phyloP scores from a whole-genome alignment of 2,797 vertebrate species.

The Siniperca undulata region DNA sequence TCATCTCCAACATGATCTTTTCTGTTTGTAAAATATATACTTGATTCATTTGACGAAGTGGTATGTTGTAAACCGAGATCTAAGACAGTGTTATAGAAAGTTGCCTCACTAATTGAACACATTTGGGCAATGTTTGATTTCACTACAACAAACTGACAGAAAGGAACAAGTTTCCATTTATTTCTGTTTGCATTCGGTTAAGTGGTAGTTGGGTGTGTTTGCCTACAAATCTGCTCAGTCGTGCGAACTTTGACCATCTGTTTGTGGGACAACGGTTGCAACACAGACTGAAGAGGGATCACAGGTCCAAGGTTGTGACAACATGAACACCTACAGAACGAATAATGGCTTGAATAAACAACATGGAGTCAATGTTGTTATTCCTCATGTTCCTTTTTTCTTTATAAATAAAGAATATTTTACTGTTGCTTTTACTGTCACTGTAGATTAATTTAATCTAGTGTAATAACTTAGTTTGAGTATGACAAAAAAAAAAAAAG shows the following conservation, averaged over 20 bases:
- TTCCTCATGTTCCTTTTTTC: background rate
- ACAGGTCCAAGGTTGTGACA: constrained; percentile 41
- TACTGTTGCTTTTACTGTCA: background rate
- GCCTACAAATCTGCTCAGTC: constrained; percentile 47
- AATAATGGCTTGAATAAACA: background rate
- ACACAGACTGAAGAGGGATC: constrained; percentile 12
- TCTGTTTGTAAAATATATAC: background rate
- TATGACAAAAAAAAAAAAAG: too few species aligned
- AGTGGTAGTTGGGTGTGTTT: background rate
- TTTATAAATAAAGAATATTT: background rate
- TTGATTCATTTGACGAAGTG: background rate
- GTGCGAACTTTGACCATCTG: constrained; percentile 69
- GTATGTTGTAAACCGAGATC: background rate
- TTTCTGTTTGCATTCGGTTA: constrained; percentile 51
- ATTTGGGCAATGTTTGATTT: constrained; percentile 64
- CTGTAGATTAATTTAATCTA: too few species aligned
- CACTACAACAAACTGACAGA: constrained; percentile 26
- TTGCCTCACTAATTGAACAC: constrained; percentile 4
- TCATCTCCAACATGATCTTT: background rate
- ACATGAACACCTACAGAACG: background rate
- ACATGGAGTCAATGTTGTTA: background rate
- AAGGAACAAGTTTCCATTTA: constrained; percentile 20
- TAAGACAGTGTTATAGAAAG: constrained; percentile 10
- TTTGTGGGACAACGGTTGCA: constrained; percentile 31
- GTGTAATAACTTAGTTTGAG: background rate